Evolutionary conservation across 2,888 invertebrate genomes (phyloP).

Genomic region (Eupithecia dodoneata): DNA sequence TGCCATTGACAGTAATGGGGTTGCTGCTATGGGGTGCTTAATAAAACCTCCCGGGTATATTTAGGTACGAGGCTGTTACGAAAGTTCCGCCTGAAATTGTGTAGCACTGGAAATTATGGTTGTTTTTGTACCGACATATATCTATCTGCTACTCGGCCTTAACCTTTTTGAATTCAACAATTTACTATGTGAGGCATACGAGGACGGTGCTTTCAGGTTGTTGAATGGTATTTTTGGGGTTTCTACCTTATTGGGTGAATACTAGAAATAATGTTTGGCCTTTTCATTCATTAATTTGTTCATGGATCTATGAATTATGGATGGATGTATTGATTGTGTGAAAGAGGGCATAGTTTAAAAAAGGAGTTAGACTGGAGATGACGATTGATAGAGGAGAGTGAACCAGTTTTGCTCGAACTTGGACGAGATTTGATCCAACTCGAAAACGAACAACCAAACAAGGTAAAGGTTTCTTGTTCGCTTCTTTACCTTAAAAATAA

Average conservation of each 20-base stretch:
- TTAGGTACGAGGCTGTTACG: slow-evolving; percentile 32
- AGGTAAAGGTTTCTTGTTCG: too few relatives aligned
- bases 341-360: too few relatives aligned
- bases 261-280: background rate
- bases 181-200: background rate
- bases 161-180: background rate
- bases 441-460: too few relatives aligned
- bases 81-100: slow-evolving; percentile 25
- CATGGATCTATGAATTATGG: too few relatives aligned
- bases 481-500: too few relatives aligned
- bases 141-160: background rate
- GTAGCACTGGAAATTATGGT: slow-evolving; percentile 11
- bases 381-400: too few relatives aligned
- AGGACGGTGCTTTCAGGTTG: background rate
- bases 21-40: slow-evolving; percentile 47
- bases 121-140: slow-evolving; percentile 7
- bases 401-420: too few relatives aligned
- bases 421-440: too few relatives aligned
- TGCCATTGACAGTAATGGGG: slow-evolving; percentile 66
- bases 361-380: too few relatives aligned
- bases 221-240: background rate
- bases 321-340: too few relatives aligned
- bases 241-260: background rate
- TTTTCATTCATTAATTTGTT: background rate
- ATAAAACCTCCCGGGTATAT: slow-evolving; percentile 48